Percentiles rank a stretch among this genome's conserved stretches.
These are phyloP conservation scores for Lordiphosa stackelbergi DNA, from an alignment of 1,140 invertebrate species.

Conservation along the genomic window DNA sequence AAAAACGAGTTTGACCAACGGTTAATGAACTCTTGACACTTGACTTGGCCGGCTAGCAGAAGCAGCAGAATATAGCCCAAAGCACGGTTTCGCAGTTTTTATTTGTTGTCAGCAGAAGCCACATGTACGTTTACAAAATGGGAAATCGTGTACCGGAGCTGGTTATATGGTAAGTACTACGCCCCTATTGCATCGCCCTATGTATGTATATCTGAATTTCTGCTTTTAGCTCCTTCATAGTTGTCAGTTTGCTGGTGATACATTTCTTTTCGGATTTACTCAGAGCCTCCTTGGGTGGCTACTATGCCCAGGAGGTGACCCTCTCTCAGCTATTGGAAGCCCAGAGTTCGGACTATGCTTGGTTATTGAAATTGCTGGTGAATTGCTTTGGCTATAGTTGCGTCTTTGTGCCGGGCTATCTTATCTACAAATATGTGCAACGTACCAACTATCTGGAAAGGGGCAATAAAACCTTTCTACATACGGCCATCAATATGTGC, in stretches of 20 bases:
- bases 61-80: conserved; percentile 30
- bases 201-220: neutral
- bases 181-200: neutral
- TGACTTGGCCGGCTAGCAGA: conserved; percentile 47
- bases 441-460: conserved; percentile 88
- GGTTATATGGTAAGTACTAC: conserved; percentile 55
- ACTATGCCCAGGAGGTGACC: conserved; percentile 54
- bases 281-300: conserved; percentile 51
- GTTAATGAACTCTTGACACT: conserved; percentile 69
- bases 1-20: conserved; percentile 55
- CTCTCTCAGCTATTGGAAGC: conserved; percentile 69
- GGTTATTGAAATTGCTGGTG: conserved; percentile 86
- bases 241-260: conserved; percentile 63
- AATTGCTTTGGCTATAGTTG: conserved; percentile 94
- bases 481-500: conserved; percentile 81
- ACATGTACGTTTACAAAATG: conserved; percentile 58
- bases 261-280: conserved; percentile 72
- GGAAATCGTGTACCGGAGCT: conserved; percentile 58
- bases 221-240: conserved; percentile 51
- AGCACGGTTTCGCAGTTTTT: conserved; percentile 6
- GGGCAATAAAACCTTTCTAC: conserved; percentile 79
- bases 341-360: conserved; percentile 80
- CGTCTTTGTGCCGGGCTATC: conserved; percentile 89
- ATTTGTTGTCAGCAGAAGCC: conserved; percentile 13
- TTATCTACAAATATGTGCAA: conserved; percentile 90